Percentiles rank a stretch among this genome's conserved stretches.
These are phyloP conservation scores for Aspidiotus rigidus DNA, from an alignment of 2,888 invertebrate genomes.

Conservation along the genomic window DNA sequence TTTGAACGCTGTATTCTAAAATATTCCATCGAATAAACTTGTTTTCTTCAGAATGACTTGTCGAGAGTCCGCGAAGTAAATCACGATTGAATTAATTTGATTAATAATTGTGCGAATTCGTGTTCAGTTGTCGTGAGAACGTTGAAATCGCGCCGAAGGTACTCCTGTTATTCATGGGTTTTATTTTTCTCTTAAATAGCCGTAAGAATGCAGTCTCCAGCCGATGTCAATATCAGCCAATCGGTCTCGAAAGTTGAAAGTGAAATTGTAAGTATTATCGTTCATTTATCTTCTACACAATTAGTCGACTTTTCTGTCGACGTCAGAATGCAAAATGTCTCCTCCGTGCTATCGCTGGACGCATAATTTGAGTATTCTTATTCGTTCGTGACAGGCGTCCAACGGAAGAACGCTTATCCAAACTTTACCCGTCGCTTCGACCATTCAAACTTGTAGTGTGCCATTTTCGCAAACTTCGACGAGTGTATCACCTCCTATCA, in stretches of 20 bases:
- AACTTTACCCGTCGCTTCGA: constrained; percentile 20
- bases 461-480: constrained; percentile 24
- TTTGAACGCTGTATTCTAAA: too few relatives aligned
- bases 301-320: background rate
- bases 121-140: too few relatives aligned
- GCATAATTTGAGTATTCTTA: background rate
- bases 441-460: constrained; percentile 17
- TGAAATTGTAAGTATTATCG: constrained; percentile 13
- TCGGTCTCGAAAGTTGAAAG: constrained; percentile 14
- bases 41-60: too few relatives aligned
- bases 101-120: too few relatives aligned
- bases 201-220: too few relatives aligned
- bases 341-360: background rate
- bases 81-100: too few relatives aligned
- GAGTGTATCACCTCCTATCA: constrained; percentile 10
- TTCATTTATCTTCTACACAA: background rate
- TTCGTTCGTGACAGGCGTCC: background rate
- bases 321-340: background rate
- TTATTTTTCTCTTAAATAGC: too few relatives aligned
- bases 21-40: too few relatives aligned
- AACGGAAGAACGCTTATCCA: constrained; percentile 3
- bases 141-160: too few relatives aligned
- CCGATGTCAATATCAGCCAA: constrained; percentile 13
- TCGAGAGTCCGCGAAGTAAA: too few relatives aligned
- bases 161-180: too few relatives aligned